These are phyloP conservation scores for Gari tellinella DNA, from an alignment of 2,888 invertebrate genomes.

Conservation along the genomic window DNA sequence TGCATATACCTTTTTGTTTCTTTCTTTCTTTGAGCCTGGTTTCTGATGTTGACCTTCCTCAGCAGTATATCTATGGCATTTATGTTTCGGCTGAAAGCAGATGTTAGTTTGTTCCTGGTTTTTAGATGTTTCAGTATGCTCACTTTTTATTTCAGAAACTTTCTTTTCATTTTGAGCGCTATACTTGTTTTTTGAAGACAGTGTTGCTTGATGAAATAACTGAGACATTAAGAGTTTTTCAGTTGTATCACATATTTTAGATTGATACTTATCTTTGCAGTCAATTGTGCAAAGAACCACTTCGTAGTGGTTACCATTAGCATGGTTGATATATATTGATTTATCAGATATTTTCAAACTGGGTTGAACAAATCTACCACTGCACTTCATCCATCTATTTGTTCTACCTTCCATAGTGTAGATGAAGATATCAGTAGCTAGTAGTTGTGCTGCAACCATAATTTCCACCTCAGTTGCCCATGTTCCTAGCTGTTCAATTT, in stretches of 20 bases:
- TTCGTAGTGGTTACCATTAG: slow-evolving; percentile 21
- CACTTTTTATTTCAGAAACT: too few relatives aligned
- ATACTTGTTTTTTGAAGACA: too few relatives aligned
- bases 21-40: too few relatives aligned
- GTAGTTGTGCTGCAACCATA: slow-evolving; percentile 11
- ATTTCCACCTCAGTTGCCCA: slow-evolving; percentile 28
- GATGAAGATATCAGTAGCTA: slow-evolving; percentile 18
- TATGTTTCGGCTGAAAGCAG: too few relatives aligned
- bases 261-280: neutral
- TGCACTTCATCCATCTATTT: slow-evolving; percentile 3
- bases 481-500: neutral
- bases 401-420: neutral
- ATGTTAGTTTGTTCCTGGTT: too few relatives aligned
- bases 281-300: slow-evolving; percentile 7
- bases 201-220: too few relatives aligned
- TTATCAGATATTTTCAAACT: neutral
- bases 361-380: neutral
- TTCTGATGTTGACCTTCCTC: too few relatives aligned
- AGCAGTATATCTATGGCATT: too few relatives aligned
- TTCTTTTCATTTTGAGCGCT: too few relatives aligned
- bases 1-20: too few relatives aligned
- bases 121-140: too few relatives aligned
- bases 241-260: neutral
- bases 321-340: slow-evolving; percentile 14
- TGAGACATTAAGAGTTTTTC: neutral